These are phyloP conservation scores for Todus mexicanus DNA, from an alignment of 2,797 vertebrate species.

Conservation along the genomic window DNA sequence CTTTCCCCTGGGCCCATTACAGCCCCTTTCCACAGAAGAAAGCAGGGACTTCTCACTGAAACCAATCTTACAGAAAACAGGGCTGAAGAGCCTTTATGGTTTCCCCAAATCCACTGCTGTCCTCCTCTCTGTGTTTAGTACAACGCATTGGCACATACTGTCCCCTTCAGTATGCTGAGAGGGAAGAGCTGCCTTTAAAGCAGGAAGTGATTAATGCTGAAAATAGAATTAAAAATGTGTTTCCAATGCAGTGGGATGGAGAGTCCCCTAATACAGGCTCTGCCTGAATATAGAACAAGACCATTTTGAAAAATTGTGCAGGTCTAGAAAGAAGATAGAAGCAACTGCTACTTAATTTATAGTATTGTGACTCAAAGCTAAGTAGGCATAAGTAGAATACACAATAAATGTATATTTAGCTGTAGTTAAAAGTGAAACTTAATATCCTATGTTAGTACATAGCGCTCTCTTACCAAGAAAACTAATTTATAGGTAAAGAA, in stretches of 20 bases:
- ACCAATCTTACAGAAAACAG: neutral
- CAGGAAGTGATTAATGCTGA: neutral
- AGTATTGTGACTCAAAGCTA: neutral
- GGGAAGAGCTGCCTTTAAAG: neutral
- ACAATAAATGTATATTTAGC: neutral
- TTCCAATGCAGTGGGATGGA: neutral
- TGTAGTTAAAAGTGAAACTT: neutral
- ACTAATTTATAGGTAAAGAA: slow-evolving; percentile 31
- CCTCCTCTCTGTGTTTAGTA: neutral
- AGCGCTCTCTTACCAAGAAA: neutral
- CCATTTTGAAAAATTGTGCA: neutral
- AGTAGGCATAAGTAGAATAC: neutral
- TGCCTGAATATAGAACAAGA: neutral
- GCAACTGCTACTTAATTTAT: neutral
- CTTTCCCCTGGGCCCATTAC: neutral
- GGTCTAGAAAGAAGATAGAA: neutral
- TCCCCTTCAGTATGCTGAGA: neutral
- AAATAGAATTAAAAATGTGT: neutral
- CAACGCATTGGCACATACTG: accelerated
- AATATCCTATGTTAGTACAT: neutral
- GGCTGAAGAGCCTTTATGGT: neutral
- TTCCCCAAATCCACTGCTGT: neutral
- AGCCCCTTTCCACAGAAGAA: neutral
- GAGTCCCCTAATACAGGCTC: neutral
- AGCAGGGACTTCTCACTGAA: neutral